Evolutionary conservation across 2,888 invertebrate genomes (phyloP), one percentile per base, ranked within the genome.

Genomic region (Helobdella robusta): DNA sequence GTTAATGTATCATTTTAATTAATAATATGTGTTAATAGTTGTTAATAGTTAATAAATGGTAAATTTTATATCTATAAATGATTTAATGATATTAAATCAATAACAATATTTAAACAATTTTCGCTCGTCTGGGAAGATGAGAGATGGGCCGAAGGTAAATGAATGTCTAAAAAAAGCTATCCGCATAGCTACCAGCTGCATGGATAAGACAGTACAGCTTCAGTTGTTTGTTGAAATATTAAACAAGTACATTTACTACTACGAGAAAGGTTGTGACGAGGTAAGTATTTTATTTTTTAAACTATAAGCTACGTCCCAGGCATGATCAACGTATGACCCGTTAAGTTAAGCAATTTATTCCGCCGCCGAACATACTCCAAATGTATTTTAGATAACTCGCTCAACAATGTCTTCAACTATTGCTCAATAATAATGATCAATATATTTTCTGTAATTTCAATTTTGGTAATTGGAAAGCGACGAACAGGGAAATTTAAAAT

Each of bases 131-230:
- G n/a, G n/a, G n/a, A 56, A 91, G 82, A 85, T 92, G 79, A 88
- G 88, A 72, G 93, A 98, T 78, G 89, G 91, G 2, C 87, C 89
- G 71, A 85, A 91, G 34, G 95, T 91, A 0, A 83, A 92, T 56
- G 97, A 97, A 76, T 97, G 95, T 78, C 82, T 98, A 72, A 93
- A 93, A 81, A 95, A 94, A 79, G 91, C 91, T 11, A 87, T 91
- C 3, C 86, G 92, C 65, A 94, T 97, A 66, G 92, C 94, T 0
- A 90, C 89, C 72, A 95, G 98, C 75, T 97, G 97, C 75, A 91
- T 99, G 89, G 98, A 99, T 81, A 86, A 87, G 23, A 88, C 89
- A 2, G 93, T 95, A 5, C 95, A 97, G 82, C 91, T 93, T 28
- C 95, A 97, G 77, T 83, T 99, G 48, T 88, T 92, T 76, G 91